Evolutionary conservation across 2,113 vertebrate species (phyloP).

Genomic region (Paraplagusia blochii): DNA sequence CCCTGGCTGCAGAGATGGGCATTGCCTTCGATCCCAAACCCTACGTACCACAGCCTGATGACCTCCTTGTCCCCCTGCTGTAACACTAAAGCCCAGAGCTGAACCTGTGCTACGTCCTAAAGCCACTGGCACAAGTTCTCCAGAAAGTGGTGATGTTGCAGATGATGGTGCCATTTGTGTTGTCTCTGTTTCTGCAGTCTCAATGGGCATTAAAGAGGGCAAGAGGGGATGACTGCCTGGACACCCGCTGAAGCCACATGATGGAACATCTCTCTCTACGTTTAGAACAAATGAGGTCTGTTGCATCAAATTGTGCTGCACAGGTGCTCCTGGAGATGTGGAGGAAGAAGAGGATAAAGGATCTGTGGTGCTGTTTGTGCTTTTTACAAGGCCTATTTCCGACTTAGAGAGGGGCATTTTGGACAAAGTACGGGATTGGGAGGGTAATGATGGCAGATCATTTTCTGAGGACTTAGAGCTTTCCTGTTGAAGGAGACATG

Average conservation of each 20-base stretch:
- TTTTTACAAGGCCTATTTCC: conserved; percentile 43
- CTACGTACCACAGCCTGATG: conserved; percentile 69
- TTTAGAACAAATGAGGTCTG: conserved; percentile 33
- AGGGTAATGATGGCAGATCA: conserved; percentile 61
- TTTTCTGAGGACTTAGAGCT: conserved; percentile 71
- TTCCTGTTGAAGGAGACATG: conserved; percentile 53
- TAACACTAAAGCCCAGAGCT: conserved; percentile 75
- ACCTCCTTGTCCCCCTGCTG: conserved; percentile 69
- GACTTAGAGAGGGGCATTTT: conserved; percentile 50
- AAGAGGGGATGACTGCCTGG: conserved; percentile 56
- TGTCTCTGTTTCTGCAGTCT: conserved; percentile 34
- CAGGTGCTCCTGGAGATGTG: conserved; percentile 22
- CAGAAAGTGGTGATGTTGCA: conserved; percentile 1
- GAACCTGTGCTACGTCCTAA: conserved; percentile 64
- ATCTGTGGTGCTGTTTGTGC: conserved; percentile 9
- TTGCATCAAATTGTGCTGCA: conserved; percentile 46
- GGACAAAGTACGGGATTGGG: conserved; percentile 24
- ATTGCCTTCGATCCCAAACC: conserved; percentile 76
- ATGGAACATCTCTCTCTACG: conserved; percentile 49
- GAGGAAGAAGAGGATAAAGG: conserved; percentile 31
- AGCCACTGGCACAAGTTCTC: conserved; percentile 74
- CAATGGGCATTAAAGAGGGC: conserved; percentile 30
- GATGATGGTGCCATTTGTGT: conserved; percentile 17
- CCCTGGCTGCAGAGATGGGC: conserved; percentile 73
- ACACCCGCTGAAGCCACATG: conserved; percentile 70